Evolutionary conservation across 2,797 vertebrate genomes (phyloP), one percentile per base, ranked within the genome.

Genomic region (Nyctibius grandis): DNA sequence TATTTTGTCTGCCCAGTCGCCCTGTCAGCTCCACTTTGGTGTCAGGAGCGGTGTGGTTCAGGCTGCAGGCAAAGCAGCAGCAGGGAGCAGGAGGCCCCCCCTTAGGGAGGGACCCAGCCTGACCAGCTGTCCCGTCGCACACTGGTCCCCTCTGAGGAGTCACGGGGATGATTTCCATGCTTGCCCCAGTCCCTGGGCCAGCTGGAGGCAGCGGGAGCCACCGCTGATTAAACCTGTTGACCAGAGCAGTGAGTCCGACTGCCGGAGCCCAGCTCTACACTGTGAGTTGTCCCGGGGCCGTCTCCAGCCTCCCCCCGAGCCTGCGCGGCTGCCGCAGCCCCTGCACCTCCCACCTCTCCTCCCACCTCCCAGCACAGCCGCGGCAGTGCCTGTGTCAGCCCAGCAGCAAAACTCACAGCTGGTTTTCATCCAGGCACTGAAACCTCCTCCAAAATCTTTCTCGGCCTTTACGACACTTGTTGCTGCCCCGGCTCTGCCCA

Each of bases 251-350:
- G 0, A 28, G 9, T 22, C 45, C 0, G 1, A 15, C 28, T 25
- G 45, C 69, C 11, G 1, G 60, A 50, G 57, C 45, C 50, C 72
- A 23, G 31, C 38, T 84, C 45, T 33, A 6, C 3, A 0, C 9
- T 28, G 12, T 12, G 6, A 12, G 12, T 2, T 28, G 9, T 63
- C 33, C 73, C 7, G 3, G 45, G 21, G 9, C 16, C 3, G 5
- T n/a, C 56, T 70, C 51, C 69, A 85, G 54, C 42, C 13, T 11
- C 28, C 7, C 9, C 19, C 2, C 1, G 20, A 38, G 8, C 50
- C 50, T 4, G 0, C 0, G 0, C 0, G 3, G 59, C 50, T 33
- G 15, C 53, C 0, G 0, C 29, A 67, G 36, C 36, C 64, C 22
- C 80, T 1, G 9, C 42, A 11, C 9, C 21, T 76, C 31, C 16